Conservation (phyloP, 1,140 invertebrate genomes). For the Anoplolepis gracilipes region DNA sequence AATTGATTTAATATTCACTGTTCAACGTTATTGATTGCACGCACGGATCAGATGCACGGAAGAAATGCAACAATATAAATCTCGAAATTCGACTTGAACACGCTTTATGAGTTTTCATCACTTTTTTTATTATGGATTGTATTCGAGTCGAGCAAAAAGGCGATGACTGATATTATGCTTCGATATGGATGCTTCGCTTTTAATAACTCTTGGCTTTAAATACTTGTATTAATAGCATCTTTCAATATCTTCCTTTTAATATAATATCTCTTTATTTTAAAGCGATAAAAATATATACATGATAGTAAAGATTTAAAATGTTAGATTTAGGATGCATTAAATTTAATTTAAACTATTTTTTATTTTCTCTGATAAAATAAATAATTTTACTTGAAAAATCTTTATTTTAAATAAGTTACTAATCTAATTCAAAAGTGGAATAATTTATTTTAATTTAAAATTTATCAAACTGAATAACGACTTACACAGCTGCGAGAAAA, state of each 20-base stretch:
- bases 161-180: slow-evolving; percentile 20
- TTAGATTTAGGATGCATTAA: background rate
- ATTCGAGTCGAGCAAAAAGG: background rate
- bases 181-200: slow-evolving; percentile 11
- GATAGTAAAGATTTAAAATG: background rate
- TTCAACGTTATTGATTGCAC: too few species aligned
- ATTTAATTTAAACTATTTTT: background rate
- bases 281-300: background rate
- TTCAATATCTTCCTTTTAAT: slow-evolving; percentile 17
- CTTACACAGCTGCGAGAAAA: slow-evolving; percentile 4
- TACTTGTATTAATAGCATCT: slow-evolving; percentile 25
- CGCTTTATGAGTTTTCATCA: too few species aligned
- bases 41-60: too few species aligned
- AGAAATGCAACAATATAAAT: too few species aligned
- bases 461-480: background rate
- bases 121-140: too few species aligned
- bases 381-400: slow-evolving; percentile 20
- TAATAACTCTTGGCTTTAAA: background rate
- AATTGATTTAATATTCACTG: too few species aligned
- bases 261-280: background rate
- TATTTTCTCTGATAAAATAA: background rate
- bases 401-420: slow-evolving; percentile 11
- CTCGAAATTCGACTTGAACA: too few species aligned
- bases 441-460: slow-evolving; percentile 5
- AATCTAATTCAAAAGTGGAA: background rate